A percentile compares a stretch with the other conserved stretches of the same genome.
These are phyloP conservation scores for Cryptocheilus praepositus DNA, from an alignment of 2,888 invertebrate species.

Conservation along the genomic window DNA sequence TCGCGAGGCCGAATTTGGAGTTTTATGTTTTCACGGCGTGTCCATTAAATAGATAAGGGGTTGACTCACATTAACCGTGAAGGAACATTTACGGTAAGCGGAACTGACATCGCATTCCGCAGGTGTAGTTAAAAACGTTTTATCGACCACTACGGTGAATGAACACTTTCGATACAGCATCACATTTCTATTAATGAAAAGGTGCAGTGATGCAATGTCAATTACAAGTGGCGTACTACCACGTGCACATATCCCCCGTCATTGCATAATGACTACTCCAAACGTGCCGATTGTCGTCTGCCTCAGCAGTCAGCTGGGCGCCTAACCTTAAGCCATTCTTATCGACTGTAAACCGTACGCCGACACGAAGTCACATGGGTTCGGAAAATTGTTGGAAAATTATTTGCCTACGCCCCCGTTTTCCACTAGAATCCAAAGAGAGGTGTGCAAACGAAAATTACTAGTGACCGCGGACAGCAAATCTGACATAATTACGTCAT, in stretches of 20 bases:
- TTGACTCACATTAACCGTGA: too few relatives aligned
- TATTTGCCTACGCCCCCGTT: slow-evolving; percentile 8
- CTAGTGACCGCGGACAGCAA: slow-evolving; percentile 10
- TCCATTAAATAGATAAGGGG: too few relatives aligned
- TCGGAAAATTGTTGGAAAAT: not conserved
- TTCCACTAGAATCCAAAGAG: slow-evolving; percentile 26
- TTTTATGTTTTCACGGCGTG: too few relatives aligned
- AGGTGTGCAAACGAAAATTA: slow-evolving; percentile 9
- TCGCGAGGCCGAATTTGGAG: too few relatives aligned
- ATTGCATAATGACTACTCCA: slow-evolving; percentile 10
- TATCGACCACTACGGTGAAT: too few relatives aligned
- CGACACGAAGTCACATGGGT: not conserved
- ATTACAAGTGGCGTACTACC: not conserved
- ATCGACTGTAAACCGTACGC: not conserved
- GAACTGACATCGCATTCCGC: too few relatives aligned
- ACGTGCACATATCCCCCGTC: not conserved
- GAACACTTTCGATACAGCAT: too few relatives aligned
- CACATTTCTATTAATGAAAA: not conserved
- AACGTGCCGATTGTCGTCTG: slow-evolving; percentile 20
- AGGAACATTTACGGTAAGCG: too few relatives aligned
- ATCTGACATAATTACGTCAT: slow-evolving; percentile 42
- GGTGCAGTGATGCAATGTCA: not conserved
- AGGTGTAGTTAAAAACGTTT: too few relatives aligned
- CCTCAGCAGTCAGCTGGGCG: slow-evolving; percentile 1
- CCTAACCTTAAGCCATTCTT: slow-evolving; percentile 1